Base-by-base conservation (phyloP, 2,888 invertebrate genomes). In the Drosophila rubida region DNA sequence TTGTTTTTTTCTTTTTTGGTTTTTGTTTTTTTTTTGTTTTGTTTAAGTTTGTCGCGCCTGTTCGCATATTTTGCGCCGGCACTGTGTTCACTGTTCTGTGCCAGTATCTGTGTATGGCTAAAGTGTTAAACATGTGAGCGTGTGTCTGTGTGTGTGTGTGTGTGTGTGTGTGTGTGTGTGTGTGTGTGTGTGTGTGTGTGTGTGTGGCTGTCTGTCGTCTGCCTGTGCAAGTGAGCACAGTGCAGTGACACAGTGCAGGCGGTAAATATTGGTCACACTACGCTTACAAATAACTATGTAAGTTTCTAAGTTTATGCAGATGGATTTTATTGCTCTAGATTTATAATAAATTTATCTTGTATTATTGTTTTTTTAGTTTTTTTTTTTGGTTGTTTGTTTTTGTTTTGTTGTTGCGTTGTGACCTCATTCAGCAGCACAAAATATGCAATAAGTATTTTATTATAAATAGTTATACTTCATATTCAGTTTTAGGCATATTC, bases 341-440 rank as follows among this genome's bases (percentile, higher is more conserved):
- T 69, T 69, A 57, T 69, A 66, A 68, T 67, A 71, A 66, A 74
- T 78, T 62, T 55, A 66, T 68, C 66, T 55, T 69, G 45, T 55
- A 58, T 84, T 68, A 58, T 69, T 66, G 32, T 72, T 69, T 32
- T 69, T 25, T 30, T 61, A 11, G 22, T 32, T 37, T 32, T 30
- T 32, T 42, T 62, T 44, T 4, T 22, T 41, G 53, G 14, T 42
- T n/a, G 22, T n/a, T 45, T 50, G 30, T 67, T 55, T 67, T 62
- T 58, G 66, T 60, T 46, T 64, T 58, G 30, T 77, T 80, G 80
- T 88, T 86, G 86, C 87, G 87, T 82, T 87, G 85, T 87, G 87
- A 82, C 82, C 74, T 82, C 71, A 74, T 87, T 83, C 80, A 85
- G 85, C 83, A 87, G 87, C 88, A 85, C 88, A 80, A 85, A 81